Evolutionary conservation across 2,888 invertebrate genomes (phyloP).

Genomic region (Nomada ruficornis): DNA sequence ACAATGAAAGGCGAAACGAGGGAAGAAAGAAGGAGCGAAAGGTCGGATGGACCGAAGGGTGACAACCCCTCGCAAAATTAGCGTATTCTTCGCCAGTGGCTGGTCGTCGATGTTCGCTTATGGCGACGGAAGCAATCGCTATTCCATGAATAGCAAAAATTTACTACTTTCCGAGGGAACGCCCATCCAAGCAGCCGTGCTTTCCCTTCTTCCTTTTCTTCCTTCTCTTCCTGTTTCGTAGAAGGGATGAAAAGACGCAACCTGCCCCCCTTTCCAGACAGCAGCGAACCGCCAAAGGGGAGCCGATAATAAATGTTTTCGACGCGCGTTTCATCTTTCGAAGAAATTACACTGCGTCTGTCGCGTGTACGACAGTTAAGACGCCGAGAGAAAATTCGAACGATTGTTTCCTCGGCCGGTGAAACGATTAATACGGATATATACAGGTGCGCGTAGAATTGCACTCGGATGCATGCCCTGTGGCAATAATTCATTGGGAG

Average conservation of each 20-base stretch:
- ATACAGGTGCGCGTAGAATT: background rate
- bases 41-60: constrained; percentile 39
- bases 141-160: constrained; percentile 82
- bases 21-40: constrained; percentile 36
- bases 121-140: constrained; percentile 78
- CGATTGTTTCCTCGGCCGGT: constrained; percentile 1
- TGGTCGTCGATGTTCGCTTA: constrained; percentile 67
- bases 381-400: background rate
- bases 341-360: constrained; percentile 39
- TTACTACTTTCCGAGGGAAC: constrained; percentile 65
- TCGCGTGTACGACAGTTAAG: background rate
- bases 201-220: constrained; percentile 34
- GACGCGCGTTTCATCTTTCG: constrained; percentile 37
- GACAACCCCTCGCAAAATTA: constrained; percentile 77
- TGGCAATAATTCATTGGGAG: constrained; percentile 37
- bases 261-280: constrained; percentile 20
- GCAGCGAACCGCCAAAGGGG: constrained; percentile 23
- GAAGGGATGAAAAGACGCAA: constrained; percentile 51
- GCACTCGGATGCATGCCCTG: background rate
- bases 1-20: background rate
- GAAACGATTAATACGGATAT: constrained; percentile 36
- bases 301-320: constrained; percentile 57
- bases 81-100: constrained; percentile 76
- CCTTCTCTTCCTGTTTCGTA: background rate
- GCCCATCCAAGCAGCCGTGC: constrained; percentile 31